phyloP scores from a whole-genome alignment of 2,797 vertebrate species.

The Ataeniobius toweri region DNA sequence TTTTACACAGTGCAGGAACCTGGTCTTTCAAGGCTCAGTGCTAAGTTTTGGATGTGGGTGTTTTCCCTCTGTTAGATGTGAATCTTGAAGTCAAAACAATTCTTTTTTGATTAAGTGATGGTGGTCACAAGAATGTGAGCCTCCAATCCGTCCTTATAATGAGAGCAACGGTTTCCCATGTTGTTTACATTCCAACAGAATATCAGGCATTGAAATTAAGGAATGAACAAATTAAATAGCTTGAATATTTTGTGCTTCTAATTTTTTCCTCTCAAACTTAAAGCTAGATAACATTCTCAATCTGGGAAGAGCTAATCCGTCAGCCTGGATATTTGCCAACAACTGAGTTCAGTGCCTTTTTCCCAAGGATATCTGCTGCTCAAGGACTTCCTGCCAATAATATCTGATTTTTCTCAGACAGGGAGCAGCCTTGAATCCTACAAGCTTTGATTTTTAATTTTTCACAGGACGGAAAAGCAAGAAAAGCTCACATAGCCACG shows the following conservation, averaged over 20 bases:
- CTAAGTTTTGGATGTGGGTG: slow-evolving; percentile 44
- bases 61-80: slow-evolving; percentile 56
- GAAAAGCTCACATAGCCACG: slow-evolving; percentile 13
- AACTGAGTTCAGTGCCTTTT: slow-evolving; percentile 45
- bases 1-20: slow-evolving; percentile 56
- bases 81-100: slow-evolving; percentile 71
- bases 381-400: slow-evolving; percentile 56
- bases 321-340: slow-evolving; percentile 63
- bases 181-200: not conserved
- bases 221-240: slow-evolving; percentile 20
- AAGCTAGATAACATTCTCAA: slow-evolving; percentile 47
- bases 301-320: slow-evolving; percentile 60
- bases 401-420: slow-evolving; percentile 27
- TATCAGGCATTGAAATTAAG: not conserved
- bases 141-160: slow-evolving; percentile 26
- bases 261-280: slow-evolving; percentile 18
- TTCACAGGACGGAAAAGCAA: slow-evolving; percentile 21
- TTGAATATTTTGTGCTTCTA: slow-evolving; percentile 35
- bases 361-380: slow-evolving; percentile 57
- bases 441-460: slow-evolving; percentile 28
- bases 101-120: slow-evolving; percentile 49
- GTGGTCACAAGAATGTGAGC: slow-evolving; percentile 41
- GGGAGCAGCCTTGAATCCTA: slow-evolving; percentile 26
- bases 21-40: slow-evolving; percentile 25
- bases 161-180: too few species aligned